These are phyloP conservation scores for Phymastichus coffea DNA, from an alignment of 1,140 invertebrate genomes.

Conservation along the genomic window DNA sequence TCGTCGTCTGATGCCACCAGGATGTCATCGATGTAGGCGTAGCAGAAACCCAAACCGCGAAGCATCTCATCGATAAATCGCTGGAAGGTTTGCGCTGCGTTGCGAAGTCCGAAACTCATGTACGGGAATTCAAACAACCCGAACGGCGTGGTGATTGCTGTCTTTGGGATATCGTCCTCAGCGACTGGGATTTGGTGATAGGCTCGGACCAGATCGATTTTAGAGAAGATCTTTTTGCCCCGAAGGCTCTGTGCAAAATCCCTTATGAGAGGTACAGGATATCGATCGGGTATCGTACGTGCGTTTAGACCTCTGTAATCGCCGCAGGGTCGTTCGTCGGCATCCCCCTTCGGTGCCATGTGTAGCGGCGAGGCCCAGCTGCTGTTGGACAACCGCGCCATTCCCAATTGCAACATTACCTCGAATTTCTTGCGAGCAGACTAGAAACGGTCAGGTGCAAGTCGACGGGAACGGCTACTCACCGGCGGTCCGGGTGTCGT, in stretches of 20 bases:
- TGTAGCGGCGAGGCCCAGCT: no score
- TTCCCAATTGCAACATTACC: background rate
- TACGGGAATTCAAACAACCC: background rate
- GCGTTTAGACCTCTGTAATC: slow-evolving; percentile 36
- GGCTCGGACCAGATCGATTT: slow-evolving; percentile 54
- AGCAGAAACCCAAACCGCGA: slow-evolving; percentile 36
- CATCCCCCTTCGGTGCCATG: no score
- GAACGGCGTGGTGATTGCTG: slow-evolving; percentile 32
- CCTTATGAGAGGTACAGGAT: slow-evolving; percentile 37
- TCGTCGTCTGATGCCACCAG: no score
- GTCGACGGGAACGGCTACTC: background rate
- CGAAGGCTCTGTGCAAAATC: slow-evolving; percentile 42
- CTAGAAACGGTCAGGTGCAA: background rate
- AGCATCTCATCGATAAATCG: slow-evolving; percentile 43
- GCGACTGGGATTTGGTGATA: slow-evolving; percentile 50
- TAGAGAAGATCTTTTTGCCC: slow-evolving; percentile 48
- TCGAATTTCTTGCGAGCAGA: background rate
- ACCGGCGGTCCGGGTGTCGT: background rate
- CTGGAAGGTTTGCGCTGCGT: slow-evolving; percentile 22
- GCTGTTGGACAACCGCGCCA: background rate
- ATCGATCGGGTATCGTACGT: slow-evolving; percentile 45
- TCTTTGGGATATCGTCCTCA: slow-evolving; percentile 43
- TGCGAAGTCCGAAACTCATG: slow-evolving; percentile 37
- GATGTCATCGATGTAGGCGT: slow-evolving; percentile 40
- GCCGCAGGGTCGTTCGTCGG: background rate